Evolutionary conservation across 2,888 invertebrate species (phyloP).

Genomic region (Zelleria hepariella): DNA sequence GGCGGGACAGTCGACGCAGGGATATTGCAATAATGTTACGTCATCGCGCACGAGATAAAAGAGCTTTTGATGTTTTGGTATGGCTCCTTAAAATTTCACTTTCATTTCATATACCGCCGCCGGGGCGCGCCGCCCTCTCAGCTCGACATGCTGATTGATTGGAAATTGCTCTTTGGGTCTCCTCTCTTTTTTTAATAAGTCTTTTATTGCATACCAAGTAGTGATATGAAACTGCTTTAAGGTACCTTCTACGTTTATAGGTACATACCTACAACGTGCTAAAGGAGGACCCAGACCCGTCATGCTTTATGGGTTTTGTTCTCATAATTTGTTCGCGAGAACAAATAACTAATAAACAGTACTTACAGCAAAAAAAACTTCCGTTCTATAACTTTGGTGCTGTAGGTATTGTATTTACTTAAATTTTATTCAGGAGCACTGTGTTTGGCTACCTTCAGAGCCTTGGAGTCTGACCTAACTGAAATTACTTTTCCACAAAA

Average conservation of each 20-base stretch:
- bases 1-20: constrained; percentile 46
- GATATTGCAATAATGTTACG: constrained; percentile 65
- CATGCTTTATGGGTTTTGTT: no score
- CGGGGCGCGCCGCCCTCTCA: constrained; percentile 19
- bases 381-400: no score
- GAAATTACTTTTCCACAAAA: neutral
- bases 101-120: constrained; percentile 20
- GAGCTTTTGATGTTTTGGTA: constrained; percentile 56
- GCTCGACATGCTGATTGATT: neutral
- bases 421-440: no score
- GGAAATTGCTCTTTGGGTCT: neutral
- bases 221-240: no score
- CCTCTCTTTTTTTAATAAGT: neutral
- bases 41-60: constrained; percentile 53
- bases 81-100: constrained; percentile 50
- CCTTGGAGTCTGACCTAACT: neutral
- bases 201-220: neutral
- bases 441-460: neutral
- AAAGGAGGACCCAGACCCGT: no score
- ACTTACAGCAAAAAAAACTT: no score
- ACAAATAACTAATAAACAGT: neutral
- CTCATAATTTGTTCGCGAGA: neutral
- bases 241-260: no score
- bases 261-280: no score
- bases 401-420: no score